Percentiles rank a stretch among this genome's conserved stretches.
Evolutionary conservation across 1,140 invertebrate species (phyloP).

Genomic region (Neodiprion lecontei): DNA sequence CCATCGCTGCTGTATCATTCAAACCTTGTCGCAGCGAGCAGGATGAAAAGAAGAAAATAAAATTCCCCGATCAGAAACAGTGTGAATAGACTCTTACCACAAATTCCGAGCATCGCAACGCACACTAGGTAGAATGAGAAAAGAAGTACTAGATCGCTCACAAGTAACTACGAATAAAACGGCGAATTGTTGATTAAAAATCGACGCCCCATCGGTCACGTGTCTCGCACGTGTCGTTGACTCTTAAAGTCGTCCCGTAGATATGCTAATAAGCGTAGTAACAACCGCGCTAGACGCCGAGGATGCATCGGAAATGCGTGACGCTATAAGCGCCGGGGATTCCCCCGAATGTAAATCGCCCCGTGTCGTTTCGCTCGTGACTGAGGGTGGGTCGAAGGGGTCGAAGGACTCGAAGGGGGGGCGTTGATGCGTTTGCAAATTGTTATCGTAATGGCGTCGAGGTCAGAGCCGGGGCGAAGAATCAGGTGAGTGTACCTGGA

Average conservation of each 20-base stretch:
- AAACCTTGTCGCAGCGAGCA: too few species aligned
- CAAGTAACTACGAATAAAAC: too few species aligned
- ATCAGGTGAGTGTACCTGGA: not conserved
- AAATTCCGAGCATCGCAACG: too few species aligned
- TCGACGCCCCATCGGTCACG: not conserved
- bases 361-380: not conserved
- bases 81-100: too few species aligned
- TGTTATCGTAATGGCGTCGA: not conserved
- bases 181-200: not conserved
- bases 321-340: not conserved
- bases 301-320: not conserved
- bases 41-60: too few species aligned
- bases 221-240: conserved; percentile 1
- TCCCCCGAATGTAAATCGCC: not conserved
- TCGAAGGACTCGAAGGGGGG: not conserved
- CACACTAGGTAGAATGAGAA: too few species aligned
- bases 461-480: not conserved
- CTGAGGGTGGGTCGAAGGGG: not conserved
- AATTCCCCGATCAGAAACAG: too few species aligned
- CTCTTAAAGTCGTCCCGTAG: not conserved
- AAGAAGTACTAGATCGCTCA: too few species aligned
- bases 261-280: not conserved
- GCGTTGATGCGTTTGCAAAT: not conserved
- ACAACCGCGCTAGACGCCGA: not conserved
- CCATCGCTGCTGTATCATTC: too few species aligned